Evolutionary conservation across 2,888 invertebrate genomes (phyloP), one percentile per base, ranked within the genome.

Genomic region (Acleris cristana): DNA sequence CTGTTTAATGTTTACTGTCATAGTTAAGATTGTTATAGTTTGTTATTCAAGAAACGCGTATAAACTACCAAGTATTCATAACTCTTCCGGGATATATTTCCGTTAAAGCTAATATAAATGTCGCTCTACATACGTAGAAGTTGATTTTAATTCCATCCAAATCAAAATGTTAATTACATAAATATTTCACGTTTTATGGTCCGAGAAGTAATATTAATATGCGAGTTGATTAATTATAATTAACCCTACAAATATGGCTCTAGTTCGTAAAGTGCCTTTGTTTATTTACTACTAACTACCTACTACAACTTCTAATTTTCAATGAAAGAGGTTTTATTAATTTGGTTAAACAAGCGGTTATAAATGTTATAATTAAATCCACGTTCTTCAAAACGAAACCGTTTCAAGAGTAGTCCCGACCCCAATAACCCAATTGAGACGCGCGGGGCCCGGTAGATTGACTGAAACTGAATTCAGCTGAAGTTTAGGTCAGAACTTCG

Each of bases 1-100:
- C n/a, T n/a, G n/a, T n/a, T n/a, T n/a, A 45, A 45, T 34, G 40
- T 40, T 40, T 48, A 48, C 16, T 18, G 2, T 4, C 14, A 18
- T 48, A 6, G 1, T n/a, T n/a, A 5, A 48, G 18, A n/a, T 48
- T 8, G 12, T 18, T 12, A 12, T 51, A 21, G 19, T 18, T 51
- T 51, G 18, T 21, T 51, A 14, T 18, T 51, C 21, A n/a, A 44
- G 8, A 19, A 26, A 57, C 19, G n/a, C 16, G 12, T 40, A 40
- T 40, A 4, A 40, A 14, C 40, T 40, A 64, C 12, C 21, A 48
- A 53, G 21, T 52, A 3, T 54, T 34, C 18, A 44, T 55, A 54
- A 60, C 26, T 51, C 65, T 56, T 66, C 65, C 61, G 61, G 60
- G 51, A 60, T 65, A 55, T 6, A 56, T 65, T 65, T 65, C 65